phyloP scores from a whole-genome alignment of 2,888 invertebrate genomes.

The Cheilosia grossa region DNA sequence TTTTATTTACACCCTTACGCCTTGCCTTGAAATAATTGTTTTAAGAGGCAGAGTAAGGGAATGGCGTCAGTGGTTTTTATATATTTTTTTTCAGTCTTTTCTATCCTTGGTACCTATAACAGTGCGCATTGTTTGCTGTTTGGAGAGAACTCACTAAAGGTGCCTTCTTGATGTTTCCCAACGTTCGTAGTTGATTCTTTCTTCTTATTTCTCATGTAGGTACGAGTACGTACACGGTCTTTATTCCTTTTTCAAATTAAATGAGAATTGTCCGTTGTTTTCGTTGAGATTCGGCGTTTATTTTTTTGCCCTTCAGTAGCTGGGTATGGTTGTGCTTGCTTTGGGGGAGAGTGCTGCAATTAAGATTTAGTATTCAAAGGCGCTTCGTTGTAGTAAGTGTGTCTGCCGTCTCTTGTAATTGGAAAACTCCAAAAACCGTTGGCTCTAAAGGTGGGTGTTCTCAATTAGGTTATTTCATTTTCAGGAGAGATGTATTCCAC shows the following conservation, averaged over 20 bases:
- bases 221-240: background rate
- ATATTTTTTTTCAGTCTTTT: constrained; percentile 27
- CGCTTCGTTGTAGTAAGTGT: constrained; percentile 40
- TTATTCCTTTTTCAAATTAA: constrained; percentile 61
- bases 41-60: background rate
- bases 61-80: constrained; percentile 15
- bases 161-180: constrained; percentile 14
- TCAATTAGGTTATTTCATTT: constrained; percentile 21
- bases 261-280: constrained; percentile 58
- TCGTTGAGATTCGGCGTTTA: constrained; percentile 33
- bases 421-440: constrained; percentile 11
- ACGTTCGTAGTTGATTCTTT: background rate
- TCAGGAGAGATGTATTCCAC: background rate
- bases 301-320: constrained; percentile 10
- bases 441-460: background rate
- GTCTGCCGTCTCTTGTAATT: constrained; percentile 12
- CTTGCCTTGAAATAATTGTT: constrained; percentile 71
- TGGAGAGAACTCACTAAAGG: background rate
- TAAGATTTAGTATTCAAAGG: constrained; percentile 66
- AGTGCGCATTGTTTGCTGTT: constrained; percentile 2
- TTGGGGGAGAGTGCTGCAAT: constrained; percentile 60
- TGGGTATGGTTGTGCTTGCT: constrained; percentile 3
- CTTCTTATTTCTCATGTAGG: background rate
- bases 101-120: background rate
- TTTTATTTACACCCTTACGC: constrained; percentile 65